Conservation (phyloP, 2,113 vertebrate genomes). For the Spea bombifrons region DNA sequence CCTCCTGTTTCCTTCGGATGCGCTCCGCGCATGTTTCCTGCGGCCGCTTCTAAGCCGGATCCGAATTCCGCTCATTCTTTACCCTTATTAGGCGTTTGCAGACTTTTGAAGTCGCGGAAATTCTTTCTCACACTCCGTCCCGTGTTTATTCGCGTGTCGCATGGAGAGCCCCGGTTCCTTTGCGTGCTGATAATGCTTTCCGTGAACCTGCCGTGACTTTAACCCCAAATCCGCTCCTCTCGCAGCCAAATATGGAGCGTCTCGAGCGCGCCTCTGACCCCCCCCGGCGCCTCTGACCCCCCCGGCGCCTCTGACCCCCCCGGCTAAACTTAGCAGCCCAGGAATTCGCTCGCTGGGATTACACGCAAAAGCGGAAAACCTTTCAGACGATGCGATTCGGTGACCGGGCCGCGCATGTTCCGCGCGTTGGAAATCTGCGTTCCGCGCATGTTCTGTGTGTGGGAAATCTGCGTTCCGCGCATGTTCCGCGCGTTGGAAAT, state of each 20-base stretch:
- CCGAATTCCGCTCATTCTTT: conserved; percentile 43
- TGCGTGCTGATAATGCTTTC: neutral
- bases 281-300: neutral
- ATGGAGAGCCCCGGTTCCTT: neutral
- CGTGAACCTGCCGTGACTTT: conserved; percentile 14
- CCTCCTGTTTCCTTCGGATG: conserved; percentile 42
- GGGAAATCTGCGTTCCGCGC: no score
- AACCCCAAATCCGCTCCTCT: conserved; percentile 5
- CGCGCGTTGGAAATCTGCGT: no score
- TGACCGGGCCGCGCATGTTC: no score
- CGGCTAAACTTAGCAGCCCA: conserved; percentile 15
- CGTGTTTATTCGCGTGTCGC: conserved; percentile 6
- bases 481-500: no score
- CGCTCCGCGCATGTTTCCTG: conserved; percentile 39
- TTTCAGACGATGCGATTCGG: no score
- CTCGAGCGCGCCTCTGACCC: neutral
- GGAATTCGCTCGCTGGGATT: conserved; percentile 31
- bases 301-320: neutral
- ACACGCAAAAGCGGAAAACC: neutral
- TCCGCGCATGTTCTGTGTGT: no score
- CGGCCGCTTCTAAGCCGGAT: conserved; percentile 28
- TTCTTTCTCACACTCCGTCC: conserved; percentile 39
- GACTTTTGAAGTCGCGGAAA: conserved; percentile 41
- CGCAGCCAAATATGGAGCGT: conserved; percentile 31
- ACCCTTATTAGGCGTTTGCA: conserved; percentile 42